Evolutionary conservation across 1,140 invertebrate species (phyloP).

Genomic region (Chionoecetes opilio): DNA sequence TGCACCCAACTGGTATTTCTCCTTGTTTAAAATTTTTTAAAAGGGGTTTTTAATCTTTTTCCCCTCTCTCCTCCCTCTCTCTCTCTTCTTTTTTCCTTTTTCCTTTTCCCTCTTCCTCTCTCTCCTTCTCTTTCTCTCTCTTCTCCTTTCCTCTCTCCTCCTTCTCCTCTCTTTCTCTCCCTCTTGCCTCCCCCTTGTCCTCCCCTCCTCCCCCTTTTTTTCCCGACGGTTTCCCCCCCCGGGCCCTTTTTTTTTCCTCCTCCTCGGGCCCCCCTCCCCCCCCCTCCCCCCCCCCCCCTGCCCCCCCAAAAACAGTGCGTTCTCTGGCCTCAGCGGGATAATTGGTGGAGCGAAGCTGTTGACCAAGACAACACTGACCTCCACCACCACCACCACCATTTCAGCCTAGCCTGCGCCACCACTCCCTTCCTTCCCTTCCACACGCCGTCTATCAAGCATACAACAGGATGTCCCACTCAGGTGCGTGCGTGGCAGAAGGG

Average conservation of each 20-base stretch:
- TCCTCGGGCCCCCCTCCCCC: background rate
- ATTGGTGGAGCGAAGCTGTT: constrained; percentile 37
- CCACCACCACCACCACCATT: background rate
- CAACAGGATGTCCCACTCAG: background rate
- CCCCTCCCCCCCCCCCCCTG: background rate
- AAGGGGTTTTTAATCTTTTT: too few species aligned
- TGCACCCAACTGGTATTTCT: background rate
- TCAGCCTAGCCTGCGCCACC: background rate
- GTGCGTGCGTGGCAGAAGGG: background rate
- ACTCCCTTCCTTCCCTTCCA: background rate
- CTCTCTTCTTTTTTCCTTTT: background rate
- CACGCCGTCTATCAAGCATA: background rate
- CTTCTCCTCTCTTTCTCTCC: background rate
- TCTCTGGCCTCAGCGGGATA: background rate
- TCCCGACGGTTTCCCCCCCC: background rate
- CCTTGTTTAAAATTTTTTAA: background rate
- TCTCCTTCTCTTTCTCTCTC: constrained; percentile 13
- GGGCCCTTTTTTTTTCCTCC: background rate
- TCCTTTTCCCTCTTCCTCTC: constrained; percentile 14
- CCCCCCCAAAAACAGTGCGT: background rate
- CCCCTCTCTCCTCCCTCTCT: too few species aligned
- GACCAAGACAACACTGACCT: constrained; percentile 50
- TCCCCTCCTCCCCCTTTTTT: background rate
- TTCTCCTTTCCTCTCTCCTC: background rate
- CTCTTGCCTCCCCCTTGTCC: background rate